These are phyloP conservation scores for Parotia lawesii DNA, from an alignment of 2,113 vertebrate genomes.

Conservation along the genomic window DNA sequence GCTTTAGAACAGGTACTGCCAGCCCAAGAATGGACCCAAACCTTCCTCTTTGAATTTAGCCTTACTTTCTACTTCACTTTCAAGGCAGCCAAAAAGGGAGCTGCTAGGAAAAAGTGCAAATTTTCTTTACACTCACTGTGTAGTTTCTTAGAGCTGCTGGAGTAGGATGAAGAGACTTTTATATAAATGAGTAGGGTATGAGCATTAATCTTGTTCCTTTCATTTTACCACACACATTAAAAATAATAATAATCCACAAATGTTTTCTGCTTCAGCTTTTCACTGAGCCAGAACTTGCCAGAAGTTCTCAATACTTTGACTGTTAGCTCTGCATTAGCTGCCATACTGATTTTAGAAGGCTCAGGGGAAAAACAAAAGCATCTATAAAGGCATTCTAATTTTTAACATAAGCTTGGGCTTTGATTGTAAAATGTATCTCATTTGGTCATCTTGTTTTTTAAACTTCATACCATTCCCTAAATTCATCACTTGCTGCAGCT, in stretches of 20 bases:
- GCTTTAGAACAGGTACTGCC: background rate
- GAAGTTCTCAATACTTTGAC: background rate
- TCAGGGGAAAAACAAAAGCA: constrained; percentile 65
- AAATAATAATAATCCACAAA: background rate
- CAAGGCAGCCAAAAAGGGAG: background rate
- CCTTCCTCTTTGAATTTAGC: background rate
- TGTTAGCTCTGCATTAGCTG: constrained; percentile 45
- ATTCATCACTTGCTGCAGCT: constrained; percentile 72
- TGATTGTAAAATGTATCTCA: constrained; percentile 70
- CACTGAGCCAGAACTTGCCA: constrained; percentile 1
- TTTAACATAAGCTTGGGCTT: constrained; percentile 68
- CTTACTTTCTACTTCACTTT: background rate
- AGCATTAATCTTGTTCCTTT: background rate
- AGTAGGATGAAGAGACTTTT: background rate
- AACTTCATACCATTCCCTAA: constrained; percentile 63
- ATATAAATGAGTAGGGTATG: background rate
- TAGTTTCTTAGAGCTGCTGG: background rate
- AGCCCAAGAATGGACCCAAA: background rate
- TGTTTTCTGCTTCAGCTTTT: background rate
- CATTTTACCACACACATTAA: background rate
- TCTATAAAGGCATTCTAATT: constrained; percentile 70
- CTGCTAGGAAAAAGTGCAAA: background rate
- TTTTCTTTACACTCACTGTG: background rate
- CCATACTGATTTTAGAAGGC: constrained; percentile 69
- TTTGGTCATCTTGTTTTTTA: constrained; percentile 70